These are phyloP conservation scores for Alethe castanea DNA, from an alignment of 2,113 vertebrate genomes.

Conservation along the genomic window DNA sequence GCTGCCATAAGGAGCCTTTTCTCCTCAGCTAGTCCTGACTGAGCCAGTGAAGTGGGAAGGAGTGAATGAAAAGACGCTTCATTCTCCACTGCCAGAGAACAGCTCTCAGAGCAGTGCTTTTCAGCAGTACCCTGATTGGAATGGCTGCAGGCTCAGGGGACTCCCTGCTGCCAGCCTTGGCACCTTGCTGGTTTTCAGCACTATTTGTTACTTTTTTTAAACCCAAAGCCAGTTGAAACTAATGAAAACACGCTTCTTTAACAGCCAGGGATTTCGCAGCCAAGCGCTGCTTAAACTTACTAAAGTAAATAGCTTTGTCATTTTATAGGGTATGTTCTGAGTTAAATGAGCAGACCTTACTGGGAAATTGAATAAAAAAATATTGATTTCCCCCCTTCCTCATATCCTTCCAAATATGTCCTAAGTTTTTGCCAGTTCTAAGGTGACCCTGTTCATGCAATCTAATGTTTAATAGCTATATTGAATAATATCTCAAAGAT, in stretches of 20 bases:
- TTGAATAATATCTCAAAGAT: not conserved
- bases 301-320: not conserved
- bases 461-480: not conserved
- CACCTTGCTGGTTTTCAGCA: constrained; percentile 40
- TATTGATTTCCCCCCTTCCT: not conserved
- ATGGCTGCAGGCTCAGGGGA: not conserved
- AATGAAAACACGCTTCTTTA: constrained; percentile 27
- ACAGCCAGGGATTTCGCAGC: constrained; percentile 11
- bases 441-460: not conserved
- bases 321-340: not conserved
- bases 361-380: not conserved
- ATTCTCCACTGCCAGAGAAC: not conserved
- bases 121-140: constrained; percentile 25
- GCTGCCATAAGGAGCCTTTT: not conserved
- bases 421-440: not conserved
- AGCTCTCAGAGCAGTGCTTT: not conserved
- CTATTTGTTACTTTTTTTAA: constrained; percentile 63
- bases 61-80: constrained; percentile 30
- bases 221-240: constrained; percentile 42
- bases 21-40: not conserved
- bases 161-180: constrained; percentile 49
- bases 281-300: not conserved
- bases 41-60: not conserved
- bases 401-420: not conserved
- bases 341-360: not conserved